Evolutionary conservation across 1,140 invertebrate genomes (phyloP), one percentile per base, ranked within the genome.

Genomic region (Diabrotica undecimpunctata): DNA sequence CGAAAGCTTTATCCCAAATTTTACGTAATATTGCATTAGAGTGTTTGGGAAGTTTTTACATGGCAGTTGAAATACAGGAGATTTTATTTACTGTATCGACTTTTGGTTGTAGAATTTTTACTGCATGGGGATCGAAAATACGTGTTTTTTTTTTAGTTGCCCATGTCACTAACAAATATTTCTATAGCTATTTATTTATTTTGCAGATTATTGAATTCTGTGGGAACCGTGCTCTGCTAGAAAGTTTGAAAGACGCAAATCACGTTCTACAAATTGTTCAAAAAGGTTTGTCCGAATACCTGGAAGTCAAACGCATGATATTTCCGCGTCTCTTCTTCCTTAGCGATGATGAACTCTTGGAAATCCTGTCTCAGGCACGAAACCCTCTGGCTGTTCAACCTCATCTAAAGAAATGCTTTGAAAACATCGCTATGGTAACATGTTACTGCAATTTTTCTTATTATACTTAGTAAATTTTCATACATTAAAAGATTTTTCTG

Each of bases 321-420:
- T 92, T 93, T 78, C 90, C 90, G 38, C 77, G 88, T 53, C 87
- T 92, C 75, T 92, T 87, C 79, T 92, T 92, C 78, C 84, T 92
- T 66, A 90, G 88, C 68, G 89, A 92, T 72, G 88, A 91, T 69
- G 90, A 92, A 70, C 80, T 92, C 7, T 77, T 92, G 38, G 88
- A 91, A 75, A 92, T 92, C 63, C 79, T 92, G 5, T 87, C 88
- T 0, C 88, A 91, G 75, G 86, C 88, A 0, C 86, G 86, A 67
- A 86, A 91, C 76, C 88, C 90, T 0, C 81, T 83, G 13, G 88
- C 90, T 14, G 89, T 92, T 8, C 90, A 92, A 71, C 90, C 89
- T 0, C 89, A 92, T 81, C 79, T 92, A 7, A 85, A 85, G 67
- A 92, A 92, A 75, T 92, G 90, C 78, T 92, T 92, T 74, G 90